phyloP scores from a whole-genome alignment of 1,140 invertebrate genomes.

The Caenorhabditis latens region DNA sequence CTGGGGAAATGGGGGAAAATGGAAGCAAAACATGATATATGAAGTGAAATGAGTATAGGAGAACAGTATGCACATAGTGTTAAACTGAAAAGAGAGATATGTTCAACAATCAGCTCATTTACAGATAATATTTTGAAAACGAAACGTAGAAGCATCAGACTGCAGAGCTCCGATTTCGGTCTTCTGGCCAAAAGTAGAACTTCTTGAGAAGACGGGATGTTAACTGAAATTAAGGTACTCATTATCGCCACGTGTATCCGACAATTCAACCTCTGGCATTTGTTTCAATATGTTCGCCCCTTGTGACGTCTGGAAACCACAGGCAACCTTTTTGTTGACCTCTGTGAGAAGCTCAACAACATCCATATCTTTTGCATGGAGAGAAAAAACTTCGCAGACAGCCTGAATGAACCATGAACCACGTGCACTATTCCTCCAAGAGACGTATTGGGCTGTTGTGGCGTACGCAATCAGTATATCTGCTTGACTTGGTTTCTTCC shows the following conservation, averaged over 20 bases:
- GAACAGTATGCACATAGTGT: constrained; percentile 41
- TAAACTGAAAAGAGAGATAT: not conserved
- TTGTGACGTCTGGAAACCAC: constrained; percentile 35
- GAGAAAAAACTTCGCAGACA: constrained; percentile 84
- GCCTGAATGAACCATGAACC: constrained; percentile 86
- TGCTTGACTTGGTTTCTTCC: constrained; percentile 40
- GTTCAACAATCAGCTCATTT: not conserved
- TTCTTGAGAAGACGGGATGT: constrained; percentile 62
- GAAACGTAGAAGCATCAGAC: constrained; percentile 45
- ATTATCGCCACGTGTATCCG: not conserved
- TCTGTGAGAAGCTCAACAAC: constrained; percentile 83
- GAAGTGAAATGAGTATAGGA: constrained; percentile 41
- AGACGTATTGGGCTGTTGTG: constrained; percentile 82
- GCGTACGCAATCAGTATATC: constrained; percentile 81
- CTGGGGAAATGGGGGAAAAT: not conserved
- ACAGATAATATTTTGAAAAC: constrained; percentile 7
- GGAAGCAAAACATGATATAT: constrained; percentile 9
- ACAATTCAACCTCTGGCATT: constrained; percentile 64
- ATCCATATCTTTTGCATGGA: constrained; percentile 82
- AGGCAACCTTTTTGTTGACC: constrained; percentile 77
- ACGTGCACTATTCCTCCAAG: constrained; percentile 81
- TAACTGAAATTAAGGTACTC: constrained; percentile 36
- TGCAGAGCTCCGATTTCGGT: not conserved
- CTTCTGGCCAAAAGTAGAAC: constrained; percentile 61
- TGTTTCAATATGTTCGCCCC: constrained; percentile 38